Percentiles rank a stretch among this genome's conserved stretches.
These are phyloP conservation scores for Asbolus verrucosus DNA, from an alignment of 1,140 invertebrate species.

Conservation along the genomic window DNA sequence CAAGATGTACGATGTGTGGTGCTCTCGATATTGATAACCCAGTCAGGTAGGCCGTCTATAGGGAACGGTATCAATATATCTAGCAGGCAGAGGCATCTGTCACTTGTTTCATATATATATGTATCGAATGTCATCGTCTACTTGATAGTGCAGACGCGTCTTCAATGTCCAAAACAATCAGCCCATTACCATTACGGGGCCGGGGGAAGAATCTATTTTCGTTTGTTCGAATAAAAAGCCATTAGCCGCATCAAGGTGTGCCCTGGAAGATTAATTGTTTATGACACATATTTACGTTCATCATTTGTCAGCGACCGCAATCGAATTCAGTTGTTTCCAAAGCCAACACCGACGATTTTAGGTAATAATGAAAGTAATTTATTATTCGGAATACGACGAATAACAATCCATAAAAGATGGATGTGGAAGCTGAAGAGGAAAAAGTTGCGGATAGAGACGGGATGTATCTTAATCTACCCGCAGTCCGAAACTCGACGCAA, in stretches of 20 bases:
- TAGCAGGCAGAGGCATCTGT: conserved; percentile 53
- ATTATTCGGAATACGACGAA: not conserved
- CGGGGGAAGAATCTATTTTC: conserved; percentile 46
- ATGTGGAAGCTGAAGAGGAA: not conserved
- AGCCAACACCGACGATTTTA: conserved; percentile 5
- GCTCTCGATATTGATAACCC: conserved; percentile 54
- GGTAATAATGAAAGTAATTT: too few species aligned
- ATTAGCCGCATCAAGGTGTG: conserved; percentile 53
- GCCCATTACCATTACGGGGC: conserved; percentile 14
- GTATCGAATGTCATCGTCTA: conserved; percentile 56
- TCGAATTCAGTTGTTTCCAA: conserved; percentile 46
- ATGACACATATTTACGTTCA: conserved; percentile 52
- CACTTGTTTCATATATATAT: conserved; percentile 56
- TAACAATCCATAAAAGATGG: conserved; percentile 9
- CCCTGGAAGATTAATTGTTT: conserved; percentile 52
- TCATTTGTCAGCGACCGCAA: conserved; percentile 48
- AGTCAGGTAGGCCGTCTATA: conserved; percentile 56
- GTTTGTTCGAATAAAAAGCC: conserved; percentile 52
- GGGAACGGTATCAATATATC: conserved; percentile 58
- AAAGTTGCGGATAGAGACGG: conserved; percentile 12
- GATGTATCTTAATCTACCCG: conserved; percentile 36
- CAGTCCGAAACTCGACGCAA: conserved; percentile 1
- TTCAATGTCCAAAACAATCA: conserved; percentile 51
- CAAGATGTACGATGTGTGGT: conserved; percentile 57
- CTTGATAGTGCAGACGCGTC: conserved; percentile 55